phyloP scores from a whole-genome alignment of 1,140 invertebrate species.

The Bombus waltoni region DNA sequence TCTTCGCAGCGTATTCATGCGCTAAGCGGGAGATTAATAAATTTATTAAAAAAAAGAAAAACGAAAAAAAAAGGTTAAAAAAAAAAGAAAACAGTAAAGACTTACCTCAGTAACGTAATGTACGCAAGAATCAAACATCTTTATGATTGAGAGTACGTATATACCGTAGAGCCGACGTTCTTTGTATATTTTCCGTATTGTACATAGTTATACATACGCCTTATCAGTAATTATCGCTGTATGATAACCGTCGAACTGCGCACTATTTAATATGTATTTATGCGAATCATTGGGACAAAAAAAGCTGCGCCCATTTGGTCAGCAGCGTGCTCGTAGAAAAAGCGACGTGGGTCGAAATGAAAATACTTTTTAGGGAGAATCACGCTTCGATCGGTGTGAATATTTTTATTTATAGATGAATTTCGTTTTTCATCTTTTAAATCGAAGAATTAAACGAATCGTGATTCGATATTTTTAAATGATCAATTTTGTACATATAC shows the following conservation, averaged over 20 bases:
- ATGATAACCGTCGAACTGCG: constrained; percentile 57
- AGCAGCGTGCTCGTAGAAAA: constrained; percentile 28
- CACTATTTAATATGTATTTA: constrained; percentile 63
- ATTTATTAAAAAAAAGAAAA: constrained; percentile 19
- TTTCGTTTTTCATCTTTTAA: too few species aligned
- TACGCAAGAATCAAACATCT: constrained; percentile 72
- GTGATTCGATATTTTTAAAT: too few species aligned
- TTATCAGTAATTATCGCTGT: constrained; percentile 65
- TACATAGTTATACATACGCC: constrained; percentile 70
- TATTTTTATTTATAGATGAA: too few species aligned
- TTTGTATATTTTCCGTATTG: constrained; percentile 74
- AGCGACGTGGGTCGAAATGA: constrained; percentile 11
- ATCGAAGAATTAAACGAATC: too few species aligned
- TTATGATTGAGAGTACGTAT: constrained; percentile 64
- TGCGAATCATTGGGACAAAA: constrained; percentile 34
- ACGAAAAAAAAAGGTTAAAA: not conserved
- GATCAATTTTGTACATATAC: too few species aligned
- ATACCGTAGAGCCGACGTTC: constrained; percentile 68
- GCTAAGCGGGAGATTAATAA: constrained; percentile 3
- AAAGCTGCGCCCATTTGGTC: not conserved
- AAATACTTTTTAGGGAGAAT: too few species aligned
- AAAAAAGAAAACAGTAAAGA: constrained; percentile 56
- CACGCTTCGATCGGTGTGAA: not conserved
- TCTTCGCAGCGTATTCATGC: constrained; percentile 7
- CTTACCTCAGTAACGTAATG: constrained; percentile 69